These are phyloP conservation scores for Eudasyphora cyanicolor DNA, from an alignment of 2,888 invertebrate genomes.

Conservation along the genomic window DNA sequence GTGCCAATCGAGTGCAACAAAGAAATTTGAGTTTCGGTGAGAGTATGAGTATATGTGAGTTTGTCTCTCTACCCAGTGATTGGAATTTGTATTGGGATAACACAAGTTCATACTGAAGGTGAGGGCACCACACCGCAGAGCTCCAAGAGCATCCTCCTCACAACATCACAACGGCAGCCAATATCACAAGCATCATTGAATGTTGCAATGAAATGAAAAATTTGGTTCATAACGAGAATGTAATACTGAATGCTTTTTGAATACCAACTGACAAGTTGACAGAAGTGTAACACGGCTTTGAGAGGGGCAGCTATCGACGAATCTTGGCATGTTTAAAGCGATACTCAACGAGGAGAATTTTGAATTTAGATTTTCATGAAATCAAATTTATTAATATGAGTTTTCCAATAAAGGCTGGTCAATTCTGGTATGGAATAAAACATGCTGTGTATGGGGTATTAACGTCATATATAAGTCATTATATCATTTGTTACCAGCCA, in stretches of 20 bases:
- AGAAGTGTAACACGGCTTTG: conserved; percentile 61
- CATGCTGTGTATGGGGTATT: too few relatives aligned
- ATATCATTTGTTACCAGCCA: too few relatives aligned
- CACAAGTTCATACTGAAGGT: conserved; percentile 22
- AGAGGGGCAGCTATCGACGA: conserved; percentile 20
- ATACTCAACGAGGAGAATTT: too few relatives aligned
- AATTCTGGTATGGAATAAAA: too few relatives aligned
- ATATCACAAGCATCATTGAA: too few relatives aligned
- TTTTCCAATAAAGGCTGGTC: too few relatives aligned
- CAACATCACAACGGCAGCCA: not conserved
- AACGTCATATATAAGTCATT: too few relatives aligned
- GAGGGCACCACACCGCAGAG: not conserved
- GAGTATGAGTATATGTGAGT: not conserved
- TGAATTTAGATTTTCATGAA: too few relatives aligned
- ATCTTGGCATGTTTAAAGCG: not conserved
- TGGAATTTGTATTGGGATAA: too few relatives aligned
- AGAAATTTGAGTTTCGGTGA: conserved; percentile 2
- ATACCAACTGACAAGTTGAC: conserved; percentile 60
- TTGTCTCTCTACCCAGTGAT: not conserved
- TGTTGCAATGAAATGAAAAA: conserved; percentile 12
- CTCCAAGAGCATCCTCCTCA: not conserved
- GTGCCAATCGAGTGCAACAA: not conserved
- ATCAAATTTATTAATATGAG: too few relatives aligned
- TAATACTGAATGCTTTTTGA: conserved; percentile 39
- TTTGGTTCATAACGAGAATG: conserved; percentile 17